A percentile compares a stretch with the other conserved stretches of the same genome.
Conservation (phyloP, 2,113 vertebrate species). For the Isichthys henryi region DNA sequence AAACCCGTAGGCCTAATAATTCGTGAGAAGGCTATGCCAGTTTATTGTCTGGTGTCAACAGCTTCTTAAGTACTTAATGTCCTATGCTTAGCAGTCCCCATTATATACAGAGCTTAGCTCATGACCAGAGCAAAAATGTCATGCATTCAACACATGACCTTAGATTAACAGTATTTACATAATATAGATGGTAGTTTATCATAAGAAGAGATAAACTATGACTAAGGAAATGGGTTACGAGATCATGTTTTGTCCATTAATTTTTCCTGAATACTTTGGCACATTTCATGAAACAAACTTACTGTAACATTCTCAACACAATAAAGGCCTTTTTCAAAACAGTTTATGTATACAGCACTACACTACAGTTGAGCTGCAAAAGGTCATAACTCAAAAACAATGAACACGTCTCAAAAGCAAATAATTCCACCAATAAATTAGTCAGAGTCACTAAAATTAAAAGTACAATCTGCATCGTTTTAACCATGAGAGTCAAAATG, state of each 20-base stretch:
- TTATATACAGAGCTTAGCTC: background rate
- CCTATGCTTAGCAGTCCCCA: background rate
- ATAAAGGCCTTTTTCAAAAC: background rate
- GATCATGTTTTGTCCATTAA: background rate
- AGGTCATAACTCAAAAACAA: background rate
- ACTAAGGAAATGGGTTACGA: background rate
- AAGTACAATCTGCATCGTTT: background rate
- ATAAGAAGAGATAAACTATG: background rate
- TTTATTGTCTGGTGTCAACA: background rate
- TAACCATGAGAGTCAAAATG: background rate
- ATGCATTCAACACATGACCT: background rate
- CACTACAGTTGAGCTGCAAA: background rate
- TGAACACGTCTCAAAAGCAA: background rate
- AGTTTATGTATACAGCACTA: background rate
- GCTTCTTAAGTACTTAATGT: background rate
- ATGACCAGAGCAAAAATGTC: background rate
- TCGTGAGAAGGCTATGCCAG: background rate
- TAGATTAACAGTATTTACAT: background rate
- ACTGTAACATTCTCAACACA: background rate
- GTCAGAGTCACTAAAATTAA: background rate
- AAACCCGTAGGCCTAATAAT: background rate
- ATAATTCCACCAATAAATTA: background rate
- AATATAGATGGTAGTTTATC: background rate
- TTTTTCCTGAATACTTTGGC: background rate
- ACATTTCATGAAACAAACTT: background rate